phyloP scores from a whole-genome alignment of 2,797 vertebrate genomes.

The Rhinatrema bivittatum region DNA sequence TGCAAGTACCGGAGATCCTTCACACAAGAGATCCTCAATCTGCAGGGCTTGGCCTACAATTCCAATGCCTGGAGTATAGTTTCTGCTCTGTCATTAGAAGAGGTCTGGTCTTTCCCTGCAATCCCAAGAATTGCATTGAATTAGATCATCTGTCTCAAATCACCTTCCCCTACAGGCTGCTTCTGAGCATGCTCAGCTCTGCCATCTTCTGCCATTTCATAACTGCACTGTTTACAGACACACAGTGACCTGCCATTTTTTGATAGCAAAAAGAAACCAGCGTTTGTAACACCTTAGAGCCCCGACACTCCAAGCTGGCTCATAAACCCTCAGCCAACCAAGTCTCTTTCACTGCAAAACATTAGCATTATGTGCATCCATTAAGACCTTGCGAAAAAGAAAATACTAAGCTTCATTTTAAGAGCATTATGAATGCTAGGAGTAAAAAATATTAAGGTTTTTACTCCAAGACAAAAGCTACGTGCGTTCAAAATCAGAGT shows the following conservation, averaged over 20 bases:
- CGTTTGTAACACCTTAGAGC: neutral
- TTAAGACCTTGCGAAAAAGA: neutral
- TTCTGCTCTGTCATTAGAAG: constrained; percentile 50
- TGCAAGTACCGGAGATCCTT: constrained; percentile 25
- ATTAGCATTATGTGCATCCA: neutral
- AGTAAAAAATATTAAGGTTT: too few species aligned
- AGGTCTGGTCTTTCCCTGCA: constrained; percentile 46
- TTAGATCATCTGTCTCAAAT: constrained; percentile 51
- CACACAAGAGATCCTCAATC: constrained; percentile 31
- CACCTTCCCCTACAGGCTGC: constrained; percentile 77
- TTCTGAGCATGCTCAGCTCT: constrained; percentile 58
- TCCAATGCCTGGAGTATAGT: constrained; percentile 31
- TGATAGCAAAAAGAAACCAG: constrained; percentile 11
- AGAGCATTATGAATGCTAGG: neutral
- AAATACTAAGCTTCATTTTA: too few species aligned
- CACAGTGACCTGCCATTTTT: constrained; percentile 50
- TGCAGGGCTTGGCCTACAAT: constrained; percentile 40
- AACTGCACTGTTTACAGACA: constrained; percentile 81
- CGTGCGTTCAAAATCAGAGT: too few species aligned
- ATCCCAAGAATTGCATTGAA: constrained; percentile 57
- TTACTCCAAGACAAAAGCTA: too few species aligned
- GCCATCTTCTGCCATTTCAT: constrained; percentile 80
- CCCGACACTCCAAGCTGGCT: neutral
- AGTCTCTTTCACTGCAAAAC: neutral
- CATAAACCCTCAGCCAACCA: neutral